Base-by-base conservation (phyloP, 53 echinoderm and acorn worm species). In the Temnopleurus reevesii region DNA sequence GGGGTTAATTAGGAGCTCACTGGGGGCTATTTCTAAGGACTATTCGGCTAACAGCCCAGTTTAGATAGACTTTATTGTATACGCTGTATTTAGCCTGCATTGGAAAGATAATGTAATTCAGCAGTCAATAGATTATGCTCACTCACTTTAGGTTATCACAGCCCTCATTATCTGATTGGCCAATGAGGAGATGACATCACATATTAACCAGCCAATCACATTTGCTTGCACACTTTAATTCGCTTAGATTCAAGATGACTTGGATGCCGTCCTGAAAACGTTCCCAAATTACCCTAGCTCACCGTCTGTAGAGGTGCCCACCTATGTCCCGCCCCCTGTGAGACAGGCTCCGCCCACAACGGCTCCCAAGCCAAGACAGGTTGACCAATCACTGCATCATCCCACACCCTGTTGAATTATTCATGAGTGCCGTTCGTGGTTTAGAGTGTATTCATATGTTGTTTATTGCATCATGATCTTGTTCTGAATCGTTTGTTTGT, bases 201-300 rank as follows among this genome's bases (percentile, higher is more conserved):
- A 36, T 45, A 38, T 53, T 83, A 83, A 83, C 64, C 71, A 66
- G 38, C 88, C 88, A 87, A 87, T 71, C 88, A 87, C 53, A 19
- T 87, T 87, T 86, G 83, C 83, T 83, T 83, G 83, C 81, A 55
- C 85, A 59, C 60, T 3, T 3, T 60, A n/a, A 15, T 55, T 3
- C 51, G 30, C 41, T n/a, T 66, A 87, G 88, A 53, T 87, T 19
- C 46, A 47, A 49, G 88, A 87, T 19, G 88, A 87, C 88, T 46
- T 87, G 65, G 65, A 65, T 26, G 65, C 88, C 34, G 88, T 87
- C 47, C 71, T 87, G 88, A 64, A 54, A 87, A 66, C 88, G 47
- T 87, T 87, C 71, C 88, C 88, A n/a, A 87, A 87, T 66, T 87
- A 47, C 71, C 88, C 88, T 36, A 87, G 71, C 71, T 29, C 88